Evolutionary conservation across 2,797 vertebrate genomes (phyloP).

Genomic region (Sebastes iracundus): DNA sequence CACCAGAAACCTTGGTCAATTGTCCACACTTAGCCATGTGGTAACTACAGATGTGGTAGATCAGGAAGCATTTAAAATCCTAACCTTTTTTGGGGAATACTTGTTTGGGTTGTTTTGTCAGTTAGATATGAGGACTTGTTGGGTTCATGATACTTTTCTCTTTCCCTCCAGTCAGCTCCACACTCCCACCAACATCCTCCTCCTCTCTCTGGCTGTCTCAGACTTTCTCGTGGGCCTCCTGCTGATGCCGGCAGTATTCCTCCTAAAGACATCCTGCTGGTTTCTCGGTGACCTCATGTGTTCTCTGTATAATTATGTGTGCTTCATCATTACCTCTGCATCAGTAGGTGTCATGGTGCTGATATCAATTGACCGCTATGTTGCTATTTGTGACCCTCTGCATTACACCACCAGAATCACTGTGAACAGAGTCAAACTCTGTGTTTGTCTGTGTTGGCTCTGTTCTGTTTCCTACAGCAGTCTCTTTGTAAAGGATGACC

Average conservation of each 20-base stretch:
- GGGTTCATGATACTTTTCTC: neutral
- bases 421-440: neutral
- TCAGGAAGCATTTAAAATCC: too few relatives aligned
- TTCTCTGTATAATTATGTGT: accelerated
- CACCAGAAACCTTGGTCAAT: too few relatives aligned
- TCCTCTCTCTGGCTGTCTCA: conserved; percentile 52
- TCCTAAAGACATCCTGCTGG: conserved; percentile 10
- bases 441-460: conserved; percentile 35
- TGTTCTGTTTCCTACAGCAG: neutral
- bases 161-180: conserved; percentile 40
- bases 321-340: accelerated
- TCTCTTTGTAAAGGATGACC: neutral
- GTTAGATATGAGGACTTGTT: neutral
- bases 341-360: conserved; percentile 46
- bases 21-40: too few relatives aligned
- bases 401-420: conserved; percentile 24
- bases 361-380: conserved; percentile 35
- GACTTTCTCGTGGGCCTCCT: conserved; percentile 41
- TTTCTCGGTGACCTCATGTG: conserved; percentile 2
- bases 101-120: neutral
- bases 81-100: too few relatives aligned
- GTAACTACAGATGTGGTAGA: too few relatives aligned
- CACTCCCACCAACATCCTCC: conserved; percentile 43
- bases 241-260: neutral
- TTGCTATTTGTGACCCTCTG: conserved; percentile 44